Conservation (phyloP, 1,140 invertebrate species). For the Orussus abietinus region DNA sequence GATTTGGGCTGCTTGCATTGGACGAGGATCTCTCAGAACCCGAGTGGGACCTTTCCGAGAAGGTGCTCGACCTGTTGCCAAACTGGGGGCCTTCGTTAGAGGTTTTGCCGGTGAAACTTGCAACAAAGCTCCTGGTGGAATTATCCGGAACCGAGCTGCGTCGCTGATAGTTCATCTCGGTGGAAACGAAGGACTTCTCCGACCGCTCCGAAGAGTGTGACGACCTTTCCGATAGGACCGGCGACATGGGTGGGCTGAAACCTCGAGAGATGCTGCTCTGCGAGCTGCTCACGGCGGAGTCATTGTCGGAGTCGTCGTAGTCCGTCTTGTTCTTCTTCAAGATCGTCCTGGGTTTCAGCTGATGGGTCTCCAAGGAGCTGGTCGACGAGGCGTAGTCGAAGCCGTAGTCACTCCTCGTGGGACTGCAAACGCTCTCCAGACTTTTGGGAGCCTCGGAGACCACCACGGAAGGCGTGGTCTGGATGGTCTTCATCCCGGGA, state of each 20-base stretch:
- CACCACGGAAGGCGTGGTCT: slow-evolving; percentile 14
- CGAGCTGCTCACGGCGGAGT: slow-evolving; percentile 79
- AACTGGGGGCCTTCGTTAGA: slow-evolving; percentile 11
- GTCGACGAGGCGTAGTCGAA: slow-evolving; percentile 48
- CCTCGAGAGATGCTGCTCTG: slow-evolving; percentile 65
- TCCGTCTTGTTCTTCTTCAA: slow-evolving; percentile 38
- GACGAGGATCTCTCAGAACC: slow-evolving; percentile 48
- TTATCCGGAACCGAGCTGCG: slow-evolving; percentile 29
- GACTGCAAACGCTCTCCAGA: slow-evolving; percentile 60
- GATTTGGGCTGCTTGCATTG: slow-evolving; percentile 27
- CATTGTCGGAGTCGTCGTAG: slow-evolving; percentile 76
- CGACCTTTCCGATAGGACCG: slow-evolving; percentile 46
- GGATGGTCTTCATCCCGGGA: slow-evolving; percentile 46
- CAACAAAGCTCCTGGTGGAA: slow-evolving; percentile 18
- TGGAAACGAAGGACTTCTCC: slow-evolving; percentile 33
- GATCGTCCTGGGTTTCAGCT: slow-evolving; percentile 17
- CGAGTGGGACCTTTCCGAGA: slow-evolving; percentile 48
- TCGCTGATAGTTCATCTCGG: slow-evolving; percentile 27
- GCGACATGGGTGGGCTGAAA: slow-evolving; percentile 62
- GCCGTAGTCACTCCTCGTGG: slow-evolving; percentile 55
- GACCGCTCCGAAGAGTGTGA: slow-evolving; percentile 32
- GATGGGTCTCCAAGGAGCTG: slow-evolving; percentile 34
- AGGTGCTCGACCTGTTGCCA: slow-evolving; percentile 18
- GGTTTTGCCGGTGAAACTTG: slow-evolving; percentile 8
- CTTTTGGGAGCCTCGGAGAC: slow-evolving; percentile 53